Evolutionary conservation across 2,113 vertebrate species (phyloP).

Genomic region (Kobus ellipsiprymnus): DNA sequence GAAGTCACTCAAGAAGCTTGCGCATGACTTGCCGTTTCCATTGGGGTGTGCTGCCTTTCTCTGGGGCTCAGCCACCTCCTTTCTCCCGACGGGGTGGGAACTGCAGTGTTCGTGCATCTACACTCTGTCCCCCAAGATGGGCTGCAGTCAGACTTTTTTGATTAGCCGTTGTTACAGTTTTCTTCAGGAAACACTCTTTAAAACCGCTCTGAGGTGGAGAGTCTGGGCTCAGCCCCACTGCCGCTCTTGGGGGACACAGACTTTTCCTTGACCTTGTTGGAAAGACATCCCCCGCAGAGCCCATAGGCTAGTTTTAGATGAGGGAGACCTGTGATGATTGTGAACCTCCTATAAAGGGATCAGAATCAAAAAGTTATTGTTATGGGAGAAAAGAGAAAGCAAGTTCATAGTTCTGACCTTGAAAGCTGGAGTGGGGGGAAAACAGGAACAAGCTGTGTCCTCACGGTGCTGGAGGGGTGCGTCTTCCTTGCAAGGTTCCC

Average conservation of each 20-base stretch:
- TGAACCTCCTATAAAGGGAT: background rate
- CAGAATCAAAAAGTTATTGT: background rate
- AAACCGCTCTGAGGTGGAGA: background rate
- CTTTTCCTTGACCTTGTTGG: background rate
- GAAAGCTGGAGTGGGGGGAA: background rate
- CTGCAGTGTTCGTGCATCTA: fast-evolving
- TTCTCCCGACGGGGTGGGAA: background rate
- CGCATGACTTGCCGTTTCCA: background rate
- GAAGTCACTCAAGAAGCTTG: background rate
- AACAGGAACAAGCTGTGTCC: background rate
- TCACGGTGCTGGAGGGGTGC: background rate
- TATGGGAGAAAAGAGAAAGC: background rate
- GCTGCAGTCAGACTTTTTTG: background rate
- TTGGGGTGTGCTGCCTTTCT: background rate
- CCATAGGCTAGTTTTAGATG: background rate
- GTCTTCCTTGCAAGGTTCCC: background rate
- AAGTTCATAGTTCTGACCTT: background rate
- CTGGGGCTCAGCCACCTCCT: background rate
- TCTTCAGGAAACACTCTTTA: background rate
- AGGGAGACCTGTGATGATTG: background rate
- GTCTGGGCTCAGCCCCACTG: background rate
- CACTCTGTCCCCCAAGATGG: background rate
- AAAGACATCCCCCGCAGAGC: background rate
- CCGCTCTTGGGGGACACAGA: background rate
- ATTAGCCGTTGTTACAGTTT: background rate